phyloP scores from a whole-genome alignment of 2,888 invertebrate species.

The Drosophila kanekoi region DNA sequence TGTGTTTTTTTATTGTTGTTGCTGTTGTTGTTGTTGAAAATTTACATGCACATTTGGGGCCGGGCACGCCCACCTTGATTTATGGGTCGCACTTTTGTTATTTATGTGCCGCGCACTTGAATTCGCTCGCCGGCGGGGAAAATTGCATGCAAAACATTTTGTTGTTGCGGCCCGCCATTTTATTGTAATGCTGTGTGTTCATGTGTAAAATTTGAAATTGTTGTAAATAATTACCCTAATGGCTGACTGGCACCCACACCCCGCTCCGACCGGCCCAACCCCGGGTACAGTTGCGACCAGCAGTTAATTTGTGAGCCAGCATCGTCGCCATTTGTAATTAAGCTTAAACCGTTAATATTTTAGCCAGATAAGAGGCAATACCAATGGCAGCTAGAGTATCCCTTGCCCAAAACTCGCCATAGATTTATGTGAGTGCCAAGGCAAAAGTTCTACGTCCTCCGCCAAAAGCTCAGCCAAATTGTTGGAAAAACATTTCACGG shows the following conservation, averaged over 20 bases:
- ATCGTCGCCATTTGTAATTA: slow-evolving; percentile 77
- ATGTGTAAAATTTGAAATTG: slow-evolving; percentile 81
- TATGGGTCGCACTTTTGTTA: slow-evolving; percentile 68
- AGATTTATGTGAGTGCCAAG: slow-evolving; percentile 53
- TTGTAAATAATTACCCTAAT: slow-evolving; percentile 82
- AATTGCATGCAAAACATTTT: slow-evolving; percentile 72
- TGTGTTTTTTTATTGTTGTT: background rate
- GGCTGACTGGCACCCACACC: slow-evolving; percentile 37
- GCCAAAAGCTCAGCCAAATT: slow-evolving; percentile 45
- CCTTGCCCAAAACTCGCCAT: slow-evolving; percentile 20
- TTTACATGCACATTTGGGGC: slow-evolving; percentile 57
- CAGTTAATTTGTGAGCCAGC: slow-evolving; percentile 73
- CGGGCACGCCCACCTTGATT: slow-evolving; percentile 56
- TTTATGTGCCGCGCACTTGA: slow-evolving; percentile 57
- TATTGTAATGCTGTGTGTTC: slow-evolving; percentile 70
- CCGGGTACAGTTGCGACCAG: slow-evolving; percentile 48
- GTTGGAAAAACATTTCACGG: slow-evolving; percentile 69
- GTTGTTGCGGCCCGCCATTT: slow-evolving; percentile 48
- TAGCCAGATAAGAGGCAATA: slow-evolving; percentile 71
- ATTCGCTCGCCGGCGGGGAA: slow-evolving; percentile 27
- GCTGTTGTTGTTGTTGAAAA: slow-evolving; percentile 26
- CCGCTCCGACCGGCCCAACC: background rate
- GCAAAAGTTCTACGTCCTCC: slow-evolving; percentile 56
- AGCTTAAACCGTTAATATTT: slow-evolving; percentile 81
- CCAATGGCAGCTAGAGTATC: slow-evolving; percentile 1